These are phyloP conservation scores for Hirudinaria manillensis DNA, from an alignment of 2,888 invertebrate species.

Conservation along the genomic window DNA sequence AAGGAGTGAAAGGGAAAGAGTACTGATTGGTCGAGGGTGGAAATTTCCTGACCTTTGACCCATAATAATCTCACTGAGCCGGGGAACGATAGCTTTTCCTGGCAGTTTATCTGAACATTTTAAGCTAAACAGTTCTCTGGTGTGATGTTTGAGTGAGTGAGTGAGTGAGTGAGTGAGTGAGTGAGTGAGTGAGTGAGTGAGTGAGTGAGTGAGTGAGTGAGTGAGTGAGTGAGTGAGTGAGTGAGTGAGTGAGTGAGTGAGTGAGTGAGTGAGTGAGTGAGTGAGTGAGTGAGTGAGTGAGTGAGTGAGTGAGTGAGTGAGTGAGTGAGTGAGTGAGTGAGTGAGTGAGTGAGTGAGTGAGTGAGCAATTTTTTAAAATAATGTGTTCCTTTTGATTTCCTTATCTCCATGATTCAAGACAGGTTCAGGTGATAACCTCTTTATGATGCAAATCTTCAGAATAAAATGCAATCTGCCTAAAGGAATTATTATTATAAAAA, in stretches of 20 bases:
- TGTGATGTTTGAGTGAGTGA: slow-evolving; percentile 4
- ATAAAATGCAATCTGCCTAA: too few relatives aligned
- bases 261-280: slow-evolving; percentile 1
- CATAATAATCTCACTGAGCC: too few relatives aligned
- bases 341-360: slow-evolving; percentile 23
- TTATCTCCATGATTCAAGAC: too few relatives aligned
- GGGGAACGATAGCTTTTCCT: too few relatives aligned
- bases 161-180: slow-evolving; percentile 21
- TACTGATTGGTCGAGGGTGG: too few relatives aligned
- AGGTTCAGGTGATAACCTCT: too few relatives aligned
- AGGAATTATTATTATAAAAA: too few relatives aligned
- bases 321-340: slow-evolving; percentile 22
- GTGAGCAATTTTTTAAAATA: not conserved
- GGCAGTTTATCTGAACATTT: too few relatives aligned
- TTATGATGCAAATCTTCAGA: too few relatives aligned
- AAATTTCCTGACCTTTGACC: too few relatives aligned
- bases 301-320: slow-evolving; percentile 23
- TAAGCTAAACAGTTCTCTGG: too few relatives aligned
- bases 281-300: slow-evolving; percentile 23
- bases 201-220: slow-evolving; percentile 17
- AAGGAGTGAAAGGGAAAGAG: too few relatives aligned
- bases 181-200: slow-evolving; percentile 18
- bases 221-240: slow-evolving; percentile 18
- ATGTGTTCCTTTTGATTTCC: not conserved
- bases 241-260: slow-evolving; percentile 23